Base-by-base conservation (phyloP, 2,113 vertebrate species). In the Patagioenas fasciata region DNA sequence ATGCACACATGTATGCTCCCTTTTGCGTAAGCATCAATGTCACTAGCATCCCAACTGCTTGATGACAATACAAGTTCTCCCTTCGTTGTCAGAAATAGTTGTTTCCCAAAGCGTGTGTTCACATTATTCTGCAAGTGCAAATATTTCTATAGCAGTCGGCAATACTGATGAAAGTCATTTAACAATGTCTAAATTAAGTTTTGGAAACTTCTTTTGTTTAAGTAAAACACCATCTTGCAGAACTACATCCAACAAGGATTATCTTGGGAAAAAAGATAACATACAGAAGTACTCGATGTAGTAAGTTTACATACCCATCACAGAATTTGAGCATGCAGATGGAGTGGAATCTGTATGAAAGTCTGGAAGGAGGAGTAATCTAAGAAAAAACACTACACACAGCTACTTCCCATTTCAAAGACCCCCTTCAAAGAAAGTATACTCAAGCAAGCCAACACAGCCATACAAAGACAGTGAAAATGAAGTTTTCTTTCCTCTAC, bases 1-100 rank as follows among this genome's bases (percentile, higher is more conserved):
- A n/a, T 13, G 7, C 8, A 47, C 3, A 12, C 2, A 26, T 15
- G 13, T 1, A 8, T 21, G 5, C 2, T 80, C 6, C 40, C 10
- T 56, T 70, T 40, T 71, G 20, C 3, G 2, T 19, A 54, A 61
- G 8, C 15, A 74, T 18, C 34, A 32, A 32, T 60, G 24, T 20
- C 66, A 83, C 9, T 28, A 54, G 5, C 13, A 50, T 28, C 17
- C 44, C 56, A 69, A 36, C 14, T 58, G 9, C 5, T 21, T 25
- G 23, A 28, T 50, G 24, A 48, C 19, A 60, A 28, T 13, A 50
- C 2, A 3, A 2, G 0, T 21, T 6, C 16, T 74, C 26, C 15
- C 24, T 20, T 50, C 24, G 28, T 0, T 16, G 13, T 19, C 4
- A 64, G 79, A 53, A 81, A 32, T 40, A 73, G 38, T 6, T 54